These are phyloP conservation scores for Prosopocoilus inquinatus DNA, from an alignment of 2,888 invertebrate species.

Conservation along the genomic window DNA sequence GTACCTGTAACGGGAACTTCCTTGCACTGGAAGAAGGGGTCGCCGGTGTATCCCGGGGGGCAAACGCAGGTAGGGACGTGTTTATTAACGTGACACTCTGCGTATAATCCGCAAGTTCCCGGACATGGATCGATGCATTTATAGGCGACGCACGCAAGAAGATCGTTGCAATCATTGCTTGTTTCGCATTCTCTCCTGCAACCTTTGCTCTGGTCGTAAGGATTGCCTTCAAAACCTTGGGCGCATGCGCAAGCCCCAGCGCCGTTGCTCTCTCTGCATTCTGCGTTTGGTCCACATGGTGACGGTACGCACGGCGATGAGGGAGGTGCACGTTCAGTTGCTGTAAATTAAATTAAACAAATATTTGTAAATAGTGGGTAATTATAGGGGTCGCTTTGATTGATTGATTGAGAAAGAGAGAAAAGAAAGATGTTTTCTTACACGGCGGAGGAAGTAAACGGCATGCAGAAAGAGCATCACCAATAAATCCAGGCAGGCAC, in stretches of 20 bases:
- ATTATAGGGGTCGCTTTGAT: not conserved
- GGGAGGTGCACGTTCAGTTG: conserved; percentile 62
- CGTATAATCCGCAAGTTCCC: conserved; percentile 77
- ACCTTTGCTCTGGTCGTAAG: conserved; percentile 67
- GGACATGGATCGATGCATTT: conserved; percentile 85
- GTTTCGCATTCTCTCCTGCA: conserved; percentile 77
- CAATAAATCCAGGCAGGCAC: conserved; percentile 79
- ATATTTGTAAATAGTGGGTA: conserved; percentile 7
- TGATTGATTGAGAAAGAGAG: not conserved
- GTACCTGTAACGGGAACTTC: conserved; percentile 51
- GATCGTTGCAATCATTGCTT: conserved; percentile 72
- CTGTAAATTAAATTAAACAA: conserved; percentile 44
- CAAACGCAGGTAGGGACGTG: conserved; percentile 79
- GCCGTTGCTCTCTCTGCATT: conserved; percentile 77
- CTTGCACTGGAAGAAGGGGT: conserved; percentile 77
- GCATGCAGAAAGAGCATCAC: conserved; percentile 69
- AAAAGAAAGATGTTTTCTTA: conserved; percentile 35
- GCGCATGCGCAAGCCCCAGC: conserved; percentile 84
- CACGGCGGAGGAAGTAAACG: conserved; percentile 45
- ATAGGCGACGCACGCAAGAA: conserved; percentile 73
- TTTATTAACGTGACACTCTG: conserved; percentile 74
- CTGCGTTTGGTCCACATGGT: conserved; percentile 83
- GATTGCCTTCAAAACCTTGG: conserved; percentile 77
- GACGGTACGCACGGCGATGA: conserved; percentile 79
- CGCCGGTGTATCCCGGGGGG: conserved; percentile 72